Conservation (phyloP, 2,888 invertebrate species). For the Andrena trimmerana region DNA sequence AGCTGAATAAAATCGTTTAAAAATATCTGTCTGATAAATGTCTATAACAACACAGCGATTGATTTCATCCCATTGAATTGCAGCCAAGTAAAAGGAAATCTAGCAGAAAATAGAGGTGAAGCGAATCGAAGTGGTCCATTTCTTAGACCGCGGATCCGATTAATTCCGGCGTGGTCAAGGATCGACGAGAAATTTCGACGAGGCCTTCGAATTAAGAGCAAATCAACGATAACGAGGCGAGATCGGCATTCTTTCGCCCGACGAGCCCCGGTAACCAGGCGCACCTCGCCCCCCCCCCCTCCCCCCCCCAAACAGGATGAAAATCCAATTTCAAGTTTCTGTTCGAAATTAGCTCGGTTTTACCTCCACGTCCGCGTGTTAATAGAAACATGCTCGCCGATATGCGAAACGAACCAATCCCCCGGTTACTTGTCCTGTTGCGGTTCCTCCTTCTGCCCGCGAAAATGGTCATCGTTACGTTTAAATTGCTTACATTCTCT, state of each 20-base stretch:
- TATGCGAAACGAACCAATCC: slow-evolving; percentile 50
- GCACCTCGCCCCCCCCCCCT: neutral
- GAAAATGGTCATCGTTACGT: slow-evolving; percentile 44
- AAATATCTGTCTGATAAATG: neutral
- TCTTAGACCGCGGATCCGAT: neutral
- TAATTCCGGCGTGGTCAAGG: neutral
- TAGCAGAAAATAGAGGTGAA: neutral
- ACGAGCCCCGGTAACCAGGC: neutral
- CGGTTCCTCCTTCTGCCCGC: slow-evolving; percentile 42
- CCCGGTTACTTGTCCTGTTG: slow-evolving; percentile 33
- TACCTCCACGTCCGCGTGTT: slow-evolving; percentile 25
- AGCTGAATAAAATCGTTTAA: no score
- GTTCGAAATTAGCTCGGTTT: slow-evolving; percentile 56
- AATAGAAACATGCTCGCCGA: slow-evolving; percentile 58
- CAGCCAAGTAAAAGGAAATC: neutral
- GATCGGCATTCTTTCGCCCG: slow-evolving; percentile 5
- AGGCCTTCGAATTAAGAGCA: slow-evolving; percentile 16
- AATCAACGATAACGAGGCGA: slow-evolving; percentile 25
- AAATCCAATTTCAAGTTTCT: slow-evolving; percentile 57
- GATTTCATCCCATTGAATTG: neutral
- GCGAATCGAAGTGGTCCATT: neutral
- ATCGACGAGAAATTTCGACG: slow-evolving; percentile 13
- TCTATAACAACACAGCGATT: neutral
- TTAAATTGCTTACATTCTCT: slow-evolving; percentile 50
- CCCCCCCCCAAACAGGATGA: slow-evolving; percentile 7